phyloP scores from a whole-genome alignment of 2,113 vertebrate genomes.

The Scatophagus argus region DNA sequence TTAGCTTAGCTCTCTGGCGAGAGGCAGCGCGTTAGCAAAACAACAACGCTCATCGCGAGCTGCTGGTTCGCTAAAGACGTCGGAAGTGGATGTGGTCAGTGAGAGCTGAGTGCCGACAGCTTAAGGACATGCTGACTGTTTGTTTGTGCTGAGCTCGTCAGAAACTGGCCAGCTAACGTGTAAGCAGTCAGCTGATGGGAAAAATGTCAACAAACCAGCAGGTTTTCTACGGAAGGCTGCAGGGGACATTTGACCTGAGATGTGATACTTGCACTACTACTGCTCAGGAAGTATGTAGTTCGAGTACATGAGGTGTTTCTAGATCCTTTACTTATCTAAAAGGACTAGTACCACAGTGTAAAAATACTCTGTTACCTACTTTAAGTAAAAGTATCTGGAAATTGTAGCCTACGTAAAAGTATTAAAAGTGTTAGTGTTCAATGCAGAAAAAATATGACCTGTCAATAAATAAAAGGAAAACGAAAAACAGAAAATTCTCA shows the following conservation, averaged over 20 bases:
- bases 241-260: slow-evolving; percentile 5
- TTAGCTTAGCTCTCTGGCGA: background rate
- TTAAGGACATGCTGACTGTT: background rate
- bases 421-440: too few relatives aligned
- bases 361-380: too few relatives aligned
- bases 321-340: too few relatives aligned
- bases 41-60: background rate
- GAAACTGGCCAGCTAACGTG: slow-evolving; percentile 6
- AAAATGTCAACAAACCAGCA: slow-evolving; percentile 67
- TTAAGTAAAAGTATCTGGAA: too few relatives aligned
- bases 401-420: too few relatives aligned
- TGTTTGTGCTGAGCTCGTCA: background rate
- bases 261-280: too few relatives aligned
- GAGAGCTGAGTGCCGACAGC: background rate
- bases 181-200: slow-evolving; percentile 25
- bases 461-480: too few relatives aligned
- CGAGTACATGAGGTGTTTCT: too few relatives aligned
- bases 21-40: background rate
- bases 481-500: too few relatives aligned
- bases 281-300: too few relatives aligned
- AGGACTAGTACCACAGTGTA: too few relatives aligned
- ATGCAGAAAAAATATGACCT: too few relatives aligned
- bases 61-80: background rate
- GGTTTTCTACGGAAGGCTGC: slow-evolving; percentile 24
- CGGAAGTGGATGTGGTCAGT: background rate